Evolutionary conservation across 1,140 invertebrate species (phyloP), one percentile per base, ranked within the genome.

Genomic region (Caerostris darwini): DNA sequence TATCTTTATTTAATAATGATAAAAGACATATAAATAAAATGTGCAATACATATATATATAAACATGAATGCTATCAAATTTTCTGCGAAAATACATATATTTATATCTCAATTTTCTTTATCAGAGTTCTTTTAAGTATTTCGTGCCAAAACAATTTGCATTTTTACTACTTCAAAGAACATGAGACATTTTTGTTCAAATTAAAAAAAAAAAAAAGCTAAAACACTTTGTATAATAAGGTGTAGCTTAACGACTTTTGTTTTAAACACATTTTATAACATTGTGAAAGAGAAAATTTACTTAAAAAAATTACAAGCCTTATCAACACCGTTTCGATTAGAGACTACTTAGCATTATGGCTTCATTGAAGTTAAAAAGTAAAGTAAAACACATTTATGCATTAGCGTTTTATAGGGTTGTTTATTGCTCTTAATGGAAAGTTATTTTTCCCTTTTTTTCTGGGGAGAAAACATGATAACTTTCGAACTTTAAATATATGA

Each of bases 341-440:
- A 64, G 61, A 64, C 61, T 64, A 64, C 61, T 64, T 64, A 64
- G 17, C 61, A 64, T 64, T 64, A 64, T 64, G 61, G 61, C 61
- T 64, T 64, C 12, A 64, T 17, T 64, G 12, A 64, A 12, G 12
- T 17, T 64, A 64, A 14, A 64, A 64, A 64, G 17, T 14, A 10
- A 64, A 64, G 61, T 17, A 64, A 64, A 64, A 64, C 12, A 34
- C 34, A 34, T 14, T 64, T 17, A 61, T 17, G 61, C 61, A 64
- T 64, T 64, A 64, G 10, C 61, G 61, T 17, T 64, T 64, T 64
- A 64, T 64, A 10, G 10, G 61, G 14, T 64, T 64, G 14, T 64
- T 64, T 64, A 64, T 64, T 64, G 61, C 17, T 14, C 10, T 64
- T 64, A 14, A 64, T 17, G 61, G 17, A 64, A 14, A 34, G 34